Evolutionary conservation across 2,113 vertebrate genomes (phyloP).

Genomic region (Corvus moneduloides): DNA sequence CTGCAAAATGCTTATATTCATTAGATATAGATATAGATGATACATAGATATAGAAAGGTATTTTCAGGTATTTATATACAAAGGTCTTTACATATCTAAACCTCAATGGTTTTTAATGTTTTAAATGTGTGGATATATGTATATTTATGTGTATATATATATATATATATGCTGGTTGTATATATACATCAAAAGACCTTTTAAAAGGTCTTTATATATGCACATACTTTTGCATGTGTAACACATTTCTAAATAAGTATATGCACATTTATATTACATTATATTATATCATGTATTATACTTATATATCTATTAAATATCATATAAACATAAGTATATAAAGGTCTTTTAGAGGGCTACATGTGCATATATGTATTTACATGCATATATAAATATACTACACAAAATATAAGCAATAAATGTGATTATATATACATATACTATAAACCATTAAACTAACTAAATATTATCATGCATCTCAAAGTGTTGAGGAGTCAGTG

Average conservation of each 20-base stretch:
- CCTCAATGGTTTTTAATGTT: not conserved
- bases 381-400: not conserved
- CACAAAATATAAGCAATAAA: not conserved
- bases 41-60: accelerated
- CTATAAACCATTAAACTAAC: not conserved
- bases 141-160: not conserved
- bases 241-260: not conserved
- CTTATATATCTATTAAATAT: not conserved
- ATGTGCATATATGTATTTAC: not conserved
- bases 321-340: not conserved
- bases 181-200: not conserved
- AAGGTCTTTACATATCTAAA: not conserved
- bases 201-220: not conserved
- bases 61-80: not conserved
- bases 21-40: no score
- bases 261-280: not conserved
- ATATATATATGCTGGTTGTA: not conserved
- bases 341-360: not conserved
- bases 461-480: not conserved
- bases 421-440: not conserved
- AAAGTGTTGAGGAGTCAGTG: not conserved
- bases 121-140: not conserved
- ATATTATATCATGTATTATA: no score
- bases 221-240: not conserved
- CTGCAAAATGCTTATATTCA: not conserved